A percentile compares a stretch with the other conserved stretches of the same genome.
Evolutionary conservation across 92 coral and sea anemone genomes (phyloP).

Genomic region (Muricea muricata): DNA sequence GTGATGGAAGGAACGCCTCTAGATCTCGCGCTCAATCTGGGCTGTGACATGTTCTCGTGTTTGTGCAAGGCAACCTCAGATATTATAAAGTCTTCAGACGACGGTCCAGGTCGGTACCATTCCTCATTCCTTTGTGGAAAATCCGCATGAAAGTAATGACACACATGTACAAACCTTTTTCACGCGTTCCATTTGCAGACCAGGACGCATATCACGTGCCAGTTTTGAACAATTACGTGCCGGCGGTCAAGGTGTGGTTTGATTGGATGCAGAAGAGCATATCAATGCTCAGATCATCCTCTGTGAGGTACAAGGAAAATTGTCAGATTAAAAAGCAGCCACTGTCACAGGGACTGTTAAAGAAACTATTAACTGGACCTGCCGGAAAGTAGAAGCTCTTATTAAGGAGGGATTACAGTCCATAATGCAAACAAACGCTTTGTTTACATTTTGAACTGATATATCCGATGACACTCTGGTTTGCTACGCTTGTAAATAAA

Average conservation of each 20-base stretch:
- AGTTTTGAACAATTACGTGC: slow-evolving; percentile 79
- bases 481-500: too few species aligned
- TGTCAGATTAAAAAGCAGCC: not conserved
- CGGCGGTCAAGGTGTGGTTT: slow-evolving; percentile 89
- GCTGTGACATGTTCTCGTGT: slow-evolving; percentile 72
- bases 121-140: not conserved
- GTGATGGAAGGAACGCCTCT: slow-evolving; percentile 73
- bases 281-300: slow-evolving; percentile 86
- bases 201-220: not conserved
- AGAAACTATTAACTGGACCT: not conserved
- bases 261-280: slow-evolving; percentile 84
- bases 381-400: too few species aligned
- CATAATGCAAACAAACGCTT: too few species aligned
- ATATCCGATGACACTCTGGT: too few species aligned
- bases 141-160: not conserved
- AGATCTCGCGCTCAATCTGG: slow-evolving; percentile 89
- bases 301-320: slow-evolving; percentile 70
- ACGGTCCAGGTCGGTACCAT: not conserved
- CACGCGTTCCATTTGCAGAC: not conserved
- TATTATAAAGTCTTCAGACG: not conserved
- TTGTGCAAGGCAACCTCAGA: slow-evolving; percentile 16
- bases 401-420: too few species aligned
- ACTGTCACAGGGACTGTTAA: not conserved
- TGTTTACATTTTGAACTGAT: too few species aligned
- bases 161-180: not conserved